A percentile compares a stretch with the other conserved stretches of the same genome.
Evolutionary conservation across 2,797 vertebrate genomes (phyloP).

Genomic region (Cuniculus paca): DNA sequence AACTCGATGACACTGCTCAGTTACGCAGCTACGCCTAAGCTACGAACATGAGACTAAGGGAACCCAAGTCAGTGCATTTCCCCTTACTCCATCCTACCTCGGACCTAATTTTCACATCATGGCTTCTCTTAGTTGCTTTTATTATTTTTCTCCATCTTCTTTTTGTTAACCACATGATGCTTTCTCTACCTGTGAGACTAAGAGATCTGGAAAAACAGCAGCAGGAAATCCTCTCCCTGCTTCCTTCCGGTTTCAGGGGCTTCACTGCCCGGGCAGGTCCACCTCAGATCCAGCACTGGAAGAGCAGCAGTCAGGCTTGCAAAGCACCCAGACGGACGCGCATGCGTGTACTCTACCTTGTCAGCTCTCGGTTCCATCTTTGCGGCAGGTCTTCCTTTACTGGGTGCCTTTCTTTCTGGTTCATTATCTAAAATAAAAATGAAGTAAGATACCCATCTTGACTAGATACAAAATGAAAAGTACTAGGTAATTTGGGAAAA

Average conservation of each 20-base stretch:
- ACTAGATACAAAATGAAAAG: conserved; percentile 24
- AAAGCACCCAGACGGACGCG: neutral
- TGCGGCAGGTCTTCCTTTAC: conserved; percentile 79
- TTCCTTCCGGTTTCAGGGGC: neutral
- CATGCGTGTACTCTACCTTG: conserved; percentile 54
- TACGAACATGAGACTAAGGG: neutral
- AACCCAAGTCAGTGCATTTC: neutral
- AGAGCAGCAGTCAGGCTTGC: neutral
- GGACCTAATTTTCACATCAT: neutral
- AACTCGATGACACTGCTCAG: neutral
- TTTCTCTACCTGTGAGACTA: conserved; percentile 46
- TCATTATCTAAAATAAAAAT: conserved; percentile 83
- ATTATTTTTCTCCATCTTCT: neutral
- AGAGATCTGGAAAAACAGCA: neutral
- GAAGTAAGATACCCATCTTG: conserved; percentile 50
- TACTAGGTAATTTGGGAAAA: neutral
- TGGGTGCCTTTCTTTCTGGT: conserved; percentile 80
- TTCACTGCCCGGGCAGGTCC: neutral
- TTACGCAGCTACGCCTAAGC: neutral
- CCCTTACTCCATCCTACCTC: neutral
- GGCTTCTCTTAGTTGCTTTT: conserved; percentile 2
- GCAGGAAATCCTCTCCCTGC: neutral
- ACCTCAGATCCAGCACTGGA: neutral
- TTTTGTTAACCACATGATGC: conserved; percentile 1
- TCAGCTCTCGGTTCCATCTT: conserved; percentile 74